These are phyloP conservation scores for Drosophila tani DNA, from an alignment of 1,140 invertebrate genomes.

Conservation along the genomic window DNA sequence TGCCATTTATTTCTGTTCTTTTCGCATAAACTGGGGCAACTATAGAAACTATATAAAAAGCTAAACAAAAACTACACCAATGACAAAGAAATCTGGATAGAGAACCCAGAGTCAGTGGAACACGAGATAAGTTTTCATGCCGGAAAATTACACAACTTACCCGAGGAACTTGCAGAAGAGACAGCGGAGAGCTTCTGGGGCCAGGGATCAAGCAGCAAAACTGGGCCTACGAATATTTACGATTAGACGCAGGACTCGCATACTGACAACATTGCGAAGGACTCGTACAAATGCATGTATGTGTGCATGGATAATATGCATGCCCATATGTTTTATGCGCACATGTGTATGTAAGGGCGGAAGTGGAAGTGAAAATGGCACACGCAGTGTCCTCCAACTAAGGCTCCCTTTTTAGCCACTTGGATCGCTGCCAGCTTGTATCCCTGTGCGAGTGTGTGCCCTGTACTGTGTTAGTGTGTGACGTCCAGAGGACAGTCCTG, in stretches of 20 bases:
- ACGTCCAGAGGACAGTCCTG: conserved; percentile 55
- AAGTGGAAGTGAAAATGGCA: conserved; percentile 66
- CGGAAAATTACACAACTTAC: conserved; percentile 59
- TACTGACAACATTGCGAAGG: conserved; percentile 37
- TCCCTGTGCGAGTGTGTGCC: conserved; percentile 14
- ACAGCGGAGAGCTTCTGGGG: not conserved
- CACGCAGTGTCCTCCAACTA: conserved; percentile 63
- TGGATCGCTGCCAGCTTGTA: conserved; percentile 52
- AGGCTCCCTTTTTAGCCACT: conserved; percentile 50
- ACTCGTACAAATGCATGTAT: conserved; percentile 45
- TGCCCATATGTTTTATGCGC: conserved; percentile 15
- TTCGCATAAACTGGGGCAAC: conserved; percentile 13
- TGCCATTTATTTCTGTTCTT: not conserved
- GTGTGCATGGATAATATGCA: conserved; percentile 42
- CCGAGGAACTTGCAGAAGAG: not conserved
- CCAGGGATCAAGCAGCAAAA: conserved; percentile 45
- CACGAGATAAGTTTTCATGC: conserved; percentile 29
- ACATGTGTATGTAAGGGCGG: conserved; percentile 28
- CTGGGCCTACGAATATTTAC: conserved; percentile 59
- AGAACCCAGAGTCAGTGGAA: conserved; percentile 10
- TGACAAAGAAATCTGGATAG: conserved; percentile 22
- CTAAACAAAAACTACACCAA: conserved; percentile 25
- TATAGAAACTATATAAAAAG: not conserved
- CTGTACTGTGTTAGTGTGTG: conserved; percentile 21
- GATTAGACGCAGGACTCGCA: conserved; percentile 51